Evolutionary conservation across 2,113 vertebrate species (phyloP).

Genomic region (Istiophorus platypterus): DNA sequence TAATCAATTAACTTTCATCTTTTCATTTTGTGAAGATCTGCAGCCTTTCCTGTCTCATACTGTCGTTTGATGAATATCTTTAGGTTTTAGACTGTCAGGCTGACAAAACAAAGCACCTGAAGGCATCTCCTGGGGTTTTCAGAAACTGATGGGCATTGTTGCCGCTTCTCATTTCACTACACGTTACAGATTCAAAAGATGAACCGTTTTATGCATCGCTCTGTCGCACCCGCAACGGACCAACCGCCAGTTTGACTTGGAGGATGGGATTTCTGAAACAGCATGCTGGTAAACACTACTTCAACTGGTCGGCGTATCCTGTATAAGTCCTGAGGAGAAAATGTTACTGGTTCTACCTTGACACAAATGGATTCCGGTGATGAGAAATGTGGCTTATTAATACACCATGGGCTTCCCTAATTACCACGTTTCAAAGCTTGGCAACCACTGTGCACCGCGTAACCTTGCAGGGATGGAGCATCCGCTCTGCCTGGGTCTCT

Average conservation of each 20-base stretch:
- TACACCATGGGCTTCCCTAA: neutral
- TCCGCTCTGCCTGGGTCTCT: constrained; percentile 4
- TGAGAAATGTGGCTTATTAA: neutral
- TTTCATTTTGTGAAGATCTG: neutral
- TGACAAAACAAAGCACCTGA: neutral
- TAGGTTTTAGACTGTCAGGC: neutral
- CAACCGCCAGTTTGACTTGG: neutral
- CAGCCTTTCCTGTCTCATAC: neutral
- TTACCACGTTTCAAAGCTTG: neutral
- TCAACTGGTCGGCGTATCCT: neutral
- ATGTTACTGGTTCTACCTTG: neutral
- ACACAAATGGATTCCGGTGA: neutral
- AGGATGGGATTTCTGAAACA: too few species aligned
- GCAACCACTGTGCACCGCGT: neutral
- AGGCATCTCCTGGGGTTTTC: neutral
- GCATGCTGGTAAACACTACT: neutral
- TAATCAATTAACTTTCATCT: too few species aligned
- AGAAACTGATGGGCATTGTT: neutral
- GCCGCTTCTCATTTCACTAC: too few species aligned
- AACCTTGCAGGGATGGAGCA: constrained; percentile 30
- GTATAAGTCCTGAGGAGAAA: neutral
- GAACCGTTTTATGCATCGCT: neutral
- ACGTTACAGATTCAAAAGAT: neutral
- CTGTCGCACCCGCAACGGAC: too few species aligned
- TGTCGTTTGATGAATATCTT: neutral